These are phyloP conservation scores for Aphrocallistes beatrix DNA, from an alignment of 37 sponge, comb jelly and placozoan species.

Conservation along the genomic window DNA sequence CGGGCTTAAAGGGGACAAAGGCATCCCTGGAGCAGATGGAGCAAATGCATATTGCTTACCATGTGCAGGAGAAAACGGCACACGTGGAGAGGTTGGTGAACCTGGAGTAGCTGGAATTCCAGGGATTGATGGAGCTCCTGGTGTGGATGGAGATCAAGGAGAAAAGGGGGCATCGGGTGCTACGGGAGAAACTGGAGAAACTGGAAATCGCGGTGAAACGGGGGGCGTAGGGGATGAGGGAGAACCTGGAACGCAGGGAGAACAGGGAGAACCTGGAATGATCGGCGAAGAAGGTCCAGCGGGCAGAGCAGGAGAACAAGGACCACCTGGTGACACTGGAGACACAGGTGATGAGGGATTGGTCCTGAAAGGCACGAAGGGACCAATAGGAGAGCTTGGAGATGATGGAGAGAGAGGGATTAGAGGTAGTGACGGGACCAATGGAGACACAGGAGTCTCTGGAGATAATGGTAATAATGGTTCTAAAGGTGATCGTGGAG, in stretches of 20 bases:
- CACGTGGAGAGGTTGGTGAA: background rate
- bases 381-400: conserved; percentile 16
- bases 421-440: background rate
- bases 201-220: background rate
- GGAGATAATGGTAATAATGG: conserved; percentile 6
- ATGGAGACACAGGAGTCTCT: background rate
- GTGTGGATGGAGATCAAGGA: background rate
- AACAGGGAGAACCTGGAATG: background rate
- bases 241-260: background rate
- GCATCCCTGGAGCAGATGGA: background rate
- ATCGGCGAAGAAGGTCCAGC: background rate
- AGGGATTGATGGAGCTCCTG: background rate
- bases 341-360: background rate
- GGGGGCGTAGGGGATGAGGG: background rate
- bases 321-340: background rate
- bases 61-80: conserved; percentile 2
- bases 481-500: background rate
- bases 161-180: background rate
- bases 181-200: background rate
- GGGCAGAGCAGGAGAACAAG: background rate
- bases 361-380: background rate
- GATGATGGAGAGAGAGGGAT: background rate
- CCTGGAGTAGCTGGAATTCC: background rate
- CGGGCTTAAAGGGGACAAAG: background rate
- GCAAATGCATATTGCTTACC: background rate